Evolutionary conservation across 2,797 vertebrate species (phyloP).

Genomic region (Sternarchorhynchus goeldii): DNA sequence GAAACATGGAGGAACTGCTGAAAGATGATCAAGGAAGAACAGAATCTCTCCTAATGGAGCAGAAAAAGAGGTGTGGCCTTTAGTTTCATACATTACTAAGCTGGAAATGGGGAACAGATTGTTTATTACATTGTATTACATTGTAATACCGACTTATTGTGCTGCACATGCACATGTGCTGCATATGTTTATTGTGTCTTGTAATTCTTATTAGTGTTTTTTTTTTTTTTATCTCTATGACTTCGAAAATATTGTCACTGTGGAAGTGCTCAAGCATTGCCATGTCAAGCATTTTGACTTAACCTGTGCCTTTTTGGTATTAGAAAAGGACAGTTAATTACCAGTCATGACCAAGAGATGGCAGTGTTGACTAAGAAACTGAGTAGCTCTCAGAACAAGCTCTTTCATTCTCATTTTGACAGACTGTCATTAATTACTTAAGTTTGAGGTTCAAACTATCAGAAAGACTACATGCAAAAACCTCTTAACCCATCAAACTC

Average conservation of each 20-base stretch:
- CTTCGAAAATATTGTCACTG: neutral
- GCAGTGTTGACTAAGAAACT: conserved; percentile 72
- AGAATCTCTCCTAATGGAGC: conserved; percentile 66
- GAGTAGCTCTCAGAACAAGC: conserved; percentile 58
- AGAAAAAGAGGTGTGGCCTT: conserved; percentile 71
- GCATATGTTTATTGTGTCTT: neutral
- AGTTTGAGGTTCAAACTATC: no score
- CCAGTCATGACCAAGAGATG: conserved; percentile 77
- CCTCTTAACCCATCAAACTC: neutral
- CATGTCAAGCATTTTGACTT: no score
- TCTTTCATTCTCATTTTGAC: no score
- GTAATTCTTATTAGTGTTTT: neutral
- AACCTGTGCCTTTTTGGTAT: neutral
- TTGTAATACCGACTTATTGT: no score
- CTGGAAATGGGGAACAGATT: no score
- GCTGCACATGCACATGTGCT: neutral
- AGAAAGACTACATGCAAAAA: no score
- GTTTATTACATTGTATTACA: no score
- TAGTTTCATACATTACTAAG: no score
- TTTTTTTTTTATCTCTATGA: no score
- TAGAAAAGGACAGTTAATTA: conserved; percentile 70
- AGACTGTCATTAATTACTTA: no score
- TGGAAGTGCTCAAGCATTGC: neutral
- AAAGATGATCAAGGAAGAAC: conserved; percentile 62
- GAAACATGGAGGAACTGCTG: conserved; percentile 65